Evolutionary conservation across 2,797 vertebrate species (phyloP), one percentile per base, ranked within the genome.

Genomic region (Pipistrellus pygmaeus): DNA sequence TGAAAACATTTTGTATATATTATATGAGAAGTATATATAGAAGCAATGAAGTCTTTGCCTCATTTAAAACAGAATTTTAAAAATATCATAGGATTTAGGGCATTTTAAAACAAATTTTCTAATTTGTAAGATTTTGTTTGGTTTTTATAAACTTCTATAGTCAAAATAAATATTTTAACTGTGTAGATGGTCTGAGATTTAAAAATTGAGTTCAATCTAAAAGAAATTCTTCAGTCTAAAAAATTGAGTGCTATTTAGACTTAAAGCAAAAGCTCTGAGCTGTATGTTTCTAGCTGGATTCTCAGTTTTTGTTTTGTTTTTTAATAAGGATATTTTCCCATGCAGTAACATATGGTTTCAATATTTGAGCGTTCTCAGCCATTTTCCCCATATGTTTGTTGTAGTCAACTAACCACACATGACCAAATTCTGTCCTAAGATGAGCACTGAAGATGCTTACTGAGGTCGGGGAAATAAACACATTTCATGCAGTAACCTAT

Each of bases 271-370:
- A 60, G 66, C 82, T 96, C 84, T 85, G 55, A 80, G 76, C 62
- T 84, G 18, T 88, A 78, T 92, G 66, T 97, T 93, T 86, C 85
- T 88, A 95, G 38, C 71, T 87, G 27, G n/a, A 91, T 95, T 97
- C 94, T 97, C 95, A 96, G 87, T 93, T 97, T 97, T 95, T 96
- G 82, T 96, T 97, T 96, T 97, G 75, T 94, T 96, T 94, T 93
- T 97, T 95, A 97, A 96, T 96, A 96, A 97, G 85, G 93, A 95
- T 94, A 95, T 92, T 97, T 97, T 95, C 87, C 89, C 94, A 94
- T 96, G 87, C 75, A 92, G 90, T 87, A 95, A 94, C 97, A 97
- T 97, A 96, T 97, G 96, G 96, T 96, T 97, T 96, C 96, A 97
- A 96, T 97, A 97, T 96, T 93, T 92, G 95, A 97, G 86, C 17